These are phyloP conservation scores for Pollenia angustigena DNA, from an alignment of 2,888 invertebrate genomes.

Conservation along the genomic window DNA sequence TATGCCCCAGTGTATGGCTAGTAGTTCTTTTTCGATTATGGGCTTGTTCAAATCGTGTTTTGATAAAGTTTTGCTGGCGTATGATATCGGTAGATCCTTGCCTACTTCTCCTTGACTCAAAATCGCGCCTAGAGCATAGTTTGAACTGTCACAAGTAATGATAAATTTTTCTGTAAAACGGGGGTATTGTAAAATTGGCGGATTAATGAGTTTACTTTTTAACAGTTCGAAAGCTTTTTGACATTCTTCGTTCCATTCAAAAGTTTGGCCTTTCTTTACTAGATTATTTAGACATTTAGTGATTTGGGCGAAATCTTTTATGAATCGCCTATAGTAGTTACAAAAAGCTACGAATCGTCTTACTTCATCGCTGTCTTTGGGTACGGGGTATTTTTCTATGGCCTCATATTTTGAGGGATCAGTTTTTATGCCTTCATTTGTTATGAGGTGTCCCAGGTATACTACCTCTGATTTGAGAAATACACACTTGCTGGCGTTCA, in stretches of 20 bases:
- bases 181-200: conserved; percentile 15
- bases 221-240: too few relatives aligned
- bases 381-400: conserved; percentile 36
- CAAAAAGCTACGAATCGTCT: not conserved
- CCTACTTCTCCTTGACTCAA: too few relatives aligned
- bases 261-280: too few relatives aligned
- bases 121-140: conserved; percentile 26
- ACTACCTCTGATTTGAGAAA: conserved; percentile 29
- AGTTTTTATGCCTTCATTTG: conserved; percentile 18
- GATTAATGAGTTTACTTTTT: not conserved
- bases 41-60: conserved; percentile 12
- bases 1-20: conserved; percentile 1
- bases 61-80: not conserved
- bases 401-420: conserved; percentile 26
- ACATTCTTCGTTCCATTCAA: too few relatives aligned
- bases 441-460: conserved; percentile 35
- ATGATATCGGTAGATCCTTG: too few relatives aligned
- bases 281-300: conserved; percentile 4
- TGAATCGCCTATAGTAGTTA: conserved; percentile 11
- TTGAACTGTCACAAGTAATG: too few relatives aligned
- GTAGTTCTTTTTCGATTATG: conserved; percentile 1
- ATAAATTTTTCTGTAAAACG: conserved; percentile 65
- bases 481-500: conserved; percentile 22
- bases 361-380: conserved; percentile 18
- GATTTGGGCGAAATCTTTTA: conserved; percentile 15